These are phyloP conservation scores for Gymnocypris eckloni DNA, from an alignment of 2,797 vertebrate species.

Conservation along the genomic window DNA sequence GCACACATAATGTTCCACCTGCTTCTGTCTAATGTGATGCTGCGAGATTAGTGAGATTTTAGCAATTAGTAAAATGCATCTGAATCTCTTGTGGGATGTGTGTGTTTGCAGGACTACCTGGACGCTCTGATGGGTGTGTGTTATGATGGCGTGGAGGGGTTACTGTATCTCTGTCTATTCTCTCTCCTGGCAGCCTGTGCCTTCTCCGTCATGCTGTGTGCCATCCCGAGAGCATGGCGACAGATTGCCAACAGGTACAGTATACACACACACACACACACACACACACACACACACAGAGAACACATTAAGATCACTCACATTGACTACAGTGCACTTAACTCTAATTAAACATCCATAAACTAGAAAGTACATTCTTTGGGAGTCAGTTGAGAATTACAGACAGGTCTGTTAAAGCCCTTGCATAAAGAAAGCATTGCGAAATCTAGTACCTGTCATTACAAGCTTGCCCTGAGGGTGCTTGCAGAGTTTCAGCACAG, in stretches of 20 bases:
- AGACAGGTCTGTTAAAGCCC: background rate
- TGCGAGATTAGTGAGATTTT: background rate
- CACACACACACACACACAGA: slow-evolving; percentile 15
- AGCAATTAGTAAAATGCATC: background rate
- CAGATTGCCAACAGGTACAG: slow-evolving; percentile 82
- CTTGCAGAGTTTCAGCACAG: background rate
- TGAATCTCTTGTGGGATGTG: slow-evolving; percentile 38
- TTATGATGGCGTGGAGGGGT: slow-evolving; percentile 92
- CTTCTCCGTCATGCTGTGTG: slow-evolving; percentile 90
- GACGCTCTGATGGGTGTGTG: slow-evolving; percentile 92
- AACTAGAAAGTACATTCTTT: background rate
- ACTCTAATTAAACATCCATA: background rate
- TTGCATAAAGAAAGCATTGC: background rate
- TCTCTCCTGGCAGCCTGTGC: slow-evolving; percentile 87
- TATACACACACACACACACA: slow-evolving; percentile 1
- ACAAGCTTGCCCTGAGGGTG: background rate
- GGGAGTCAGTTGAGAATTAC: background rate
- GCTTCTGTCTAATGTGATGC: slow-evolving; percentile 11
- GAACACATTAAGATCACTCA: background rate
- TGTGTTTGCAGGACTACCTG: slow-evolving; percentile 87
- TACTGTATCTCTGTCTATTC: slow-evolving; percentile 93
- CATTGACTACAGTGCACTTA: background rate
- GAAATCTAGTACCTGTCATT: background rate
- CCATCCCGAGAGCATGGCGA: slow-evolving; percentile 85
- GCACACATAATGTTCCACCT: background rate